These are phyloP conservation scores for Isoperla grammatica DNA, from an alignment of 2,888 invertebrate genomes.

Conservation along the genomic window DNA sequence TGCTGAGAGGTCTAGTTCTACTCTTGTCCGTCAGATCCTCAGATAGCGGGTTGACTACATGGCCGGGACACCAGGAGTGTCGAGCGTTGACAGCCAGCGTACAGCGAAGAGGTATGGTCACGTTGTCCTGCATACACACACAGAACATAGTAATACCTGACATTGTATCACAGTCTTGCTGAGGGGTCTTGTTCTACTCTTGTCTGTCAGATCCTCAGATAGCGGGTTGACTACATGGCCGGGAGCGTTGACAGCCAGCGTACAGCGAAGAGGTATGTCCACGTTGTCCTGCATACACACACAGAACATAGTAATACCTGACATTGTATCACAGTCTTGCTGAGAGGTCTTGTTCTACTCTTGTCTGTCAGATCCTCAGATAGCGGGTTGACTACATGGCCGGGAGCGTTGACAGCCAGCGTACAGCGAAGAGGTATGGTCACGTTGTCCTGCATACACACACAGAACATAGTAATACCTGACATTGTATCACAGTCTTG, in stretches of 20 bases:
- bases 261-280: not conserved
- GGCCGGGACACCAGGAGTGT: not conserved
- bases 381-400: not conserved
- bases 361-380: not conserved
- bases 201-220: not conserved
- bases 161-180: conserved; percentile 34
- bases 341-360: too few species aligned
- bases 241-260: not conserved
- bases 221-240: conserved; percentile 1
- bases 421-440: not conserved
- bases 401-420: not conserved
- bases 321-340: conserved; percentile 35
- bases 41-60: not conserved
- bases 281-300: not conserved
- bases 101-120: not conserved
- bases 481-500: too few species aligned
- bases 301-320: too few species aligned
- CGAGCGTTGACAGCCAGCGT: too few species aligned
- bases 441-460: not conserved
- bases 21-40: not conserved
- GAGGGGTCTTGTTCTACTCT: too few species aligned
- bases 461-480: too few species aligned
- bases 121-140: not conserved
- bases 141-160: too few species aligned
- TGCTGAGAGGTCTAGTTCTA: not conserved